Base-by-base conservation (phyloP, 2,113 vertebrate species). In the Perca schrenkii region DNA sequence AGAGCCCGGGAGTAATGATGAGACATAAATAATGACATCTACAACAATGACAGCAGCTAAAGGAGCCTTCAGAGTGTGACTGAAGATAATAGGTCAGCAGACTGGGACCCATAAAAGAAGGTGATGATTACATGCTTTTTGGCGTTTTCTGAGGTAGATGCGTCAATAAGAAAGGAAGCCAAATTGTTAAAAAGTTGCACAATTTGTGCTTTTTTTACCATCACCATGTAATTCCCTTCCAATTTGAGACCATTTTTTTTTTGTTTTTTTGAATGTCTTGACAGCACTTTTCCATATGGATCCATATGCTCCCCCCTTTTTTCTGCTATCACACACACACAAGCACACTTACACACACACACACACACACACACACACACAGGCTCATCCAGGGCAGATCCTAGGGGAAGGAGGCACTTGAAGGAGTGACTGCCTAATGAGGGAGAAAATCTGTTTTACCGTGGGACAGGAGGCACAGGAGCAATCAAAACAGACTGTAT, bases 371-470 rank as follows among this genome's bases (percentile, higher is more conserved):
- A 25, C 65, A 31, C 65, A 46, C 69, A 53, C 34, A 3, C 70
- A 66, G 53, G 21, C 63, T 36, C 16, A 56, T 91, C 67, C 71
- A 4, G 92, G 92, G 89, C 91, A 91, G 89, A 87, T 90, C 92
- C 91, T 80, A 22, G 4, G 91, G 92, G 93, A 92, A 46, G 1
- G 53, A 69, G 88, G 81, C 87, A 92, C 94, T 94, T 93, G 92
- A 94, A 94, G 93, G 88, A 94, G 91, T 77, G 92, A 93, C 84
- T 90, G 92, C 90, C 78, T 94, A 94, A 94, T 94, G 94, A 94
- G 94, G 91, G 90, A 87, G 91, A 93, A 94, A 94, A 94, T 93
- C 87, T 90, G 92, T 91, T 91, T 88, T 83, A 90, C 63, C 62
- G 67, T 70, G 90, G 89, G 90, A 91, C 89, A 85, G 83, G 89